These are phyloP conservation scores for Syndactyla subalaris DNA, from an alignment of 2,797 vertebrate genomes.

Conservation along the genomic window DNA sequence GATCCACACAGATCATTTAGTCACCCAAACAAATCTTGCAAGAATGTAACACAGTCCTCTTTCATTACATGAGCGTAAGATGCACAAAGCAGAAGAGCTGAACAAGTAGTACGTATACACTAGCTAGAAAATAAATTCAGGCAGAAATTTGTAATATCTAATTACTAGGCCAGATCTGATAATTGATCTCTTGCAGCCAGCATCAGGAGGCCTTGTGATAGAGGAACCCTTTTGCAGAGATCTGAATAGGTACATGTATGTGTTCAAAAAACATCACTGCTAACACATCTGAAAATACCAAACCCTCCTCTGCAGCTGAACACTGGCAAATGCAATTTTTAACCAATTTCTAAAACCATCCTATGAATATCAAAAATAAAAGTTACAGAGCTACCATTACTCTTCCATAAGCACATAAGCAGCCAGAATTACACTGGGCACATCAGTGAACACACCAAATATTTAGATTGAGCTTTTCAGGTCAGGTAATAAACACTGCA, in stretches of 20 bases:
- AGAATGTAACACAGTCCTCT: not conserved
- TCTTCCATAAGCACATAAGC: not conserved
- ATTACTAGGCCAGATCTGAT: not conserved
- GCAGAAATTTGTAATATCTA: not conserved
- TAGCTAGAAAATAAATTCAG: not conserved
- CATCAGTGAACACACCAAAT: not conserved
- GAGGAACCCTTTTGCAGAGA: not conserved
- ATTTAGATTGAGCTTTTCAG: slow-evolving; percentile 10
- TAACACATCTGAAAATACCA: slow-evolving; percentile 6
- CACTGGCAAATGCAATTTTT: slow-evolving; percentile 11
- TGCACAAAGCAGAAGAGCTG: not conserved
- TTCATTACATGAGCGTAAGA: not conserved
- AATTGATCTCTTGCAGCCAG: not conserved
- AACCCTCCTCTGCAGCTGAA: slow-evolving; percentile 31
- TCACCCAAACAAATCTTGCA: not conserved
- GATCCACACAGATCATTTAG: not conserved
- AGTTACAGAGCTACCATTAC: not conserved
- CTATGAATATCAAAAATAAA: not conserved
- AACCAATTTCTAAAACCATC: not conserved
- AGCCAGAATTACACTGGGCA: not conserved
- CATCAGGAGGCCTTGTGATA: not conserved
- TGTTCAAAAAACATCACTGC: not conserved
- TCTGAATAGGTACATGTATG: not conserved
- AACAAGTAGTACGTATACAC: not conserved
- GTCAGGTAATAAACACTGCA: slow-evolving; percentile 5